A percentile compares a stretch with the other conserved stretches of the same genome.
These are phyloP conservation scores for Onchidella celtica DNA, from an alignment of 2,888 invertebrate genomes.

Conservation along the genomic window DNA sequence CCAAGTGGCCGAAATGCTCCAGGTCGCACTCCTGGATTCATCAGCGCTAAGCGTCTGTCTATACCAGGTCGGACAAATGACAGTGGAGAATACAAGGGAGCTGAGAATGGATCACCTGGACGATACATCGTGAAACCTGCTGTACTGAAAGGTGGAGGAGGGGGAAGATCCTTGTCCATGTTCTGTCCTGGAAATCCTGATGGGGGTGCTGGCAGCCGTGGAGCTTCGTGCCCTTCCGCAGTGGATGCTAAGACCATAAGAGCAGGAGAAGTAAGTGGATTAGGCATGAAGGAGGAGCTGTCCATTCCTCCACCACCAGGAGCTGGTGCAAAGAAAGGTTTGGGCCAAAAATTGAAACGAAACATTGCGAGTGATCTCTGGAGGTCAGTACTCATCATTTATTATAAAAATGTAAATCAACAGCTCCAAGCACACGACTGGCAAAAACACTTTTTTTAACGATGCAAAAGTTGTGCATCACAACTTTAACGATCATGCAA, in stretches of 20 bases:
- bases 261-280: conserved; percentile 73
- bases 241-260: conserved; percentile 76
- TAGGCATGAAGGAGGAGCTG: conserved; percentile 71
- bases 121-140: conserved; percentile 71
- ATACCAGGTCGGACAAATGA: conserved; percentile 69
- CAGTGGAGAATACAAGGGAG: conserved; percentile 73
- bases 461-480: too few species aligned
- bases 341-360: conserved; percentile 77
- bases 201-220: conserved; percentile 60
- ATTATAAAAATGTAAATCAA: neutral
- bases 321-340: conserved; percentile 71
- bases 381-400: conserved; percentile 54
- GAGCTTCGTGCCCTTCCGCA: conserved; percentile 71
- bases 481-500: too few species aligned
- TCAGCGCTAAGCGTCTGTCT: conserved; percentile 66
- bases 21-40: conserved; percentile 50
- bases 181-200: conserved; percentile 60
- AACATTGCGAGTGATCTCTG: conserved; percentile 65
- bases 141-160: conserved; percentile 61
- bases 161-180: conserved; percentile 62
- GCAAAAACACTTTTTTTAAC: too few species aligned
- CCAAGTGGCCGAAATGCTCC: conserved; percentile 75
- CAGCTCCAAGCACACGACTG: too few species aligned
- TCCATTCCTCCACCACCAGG: conserved; percentile 71
- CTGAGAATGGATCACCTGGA: conserved; percentile 73